These are phyloP conservation scores for Netelia virgata DNA, from an alignment of 2,888 invertebrate species.

Conservation along the genomic window DNA sequence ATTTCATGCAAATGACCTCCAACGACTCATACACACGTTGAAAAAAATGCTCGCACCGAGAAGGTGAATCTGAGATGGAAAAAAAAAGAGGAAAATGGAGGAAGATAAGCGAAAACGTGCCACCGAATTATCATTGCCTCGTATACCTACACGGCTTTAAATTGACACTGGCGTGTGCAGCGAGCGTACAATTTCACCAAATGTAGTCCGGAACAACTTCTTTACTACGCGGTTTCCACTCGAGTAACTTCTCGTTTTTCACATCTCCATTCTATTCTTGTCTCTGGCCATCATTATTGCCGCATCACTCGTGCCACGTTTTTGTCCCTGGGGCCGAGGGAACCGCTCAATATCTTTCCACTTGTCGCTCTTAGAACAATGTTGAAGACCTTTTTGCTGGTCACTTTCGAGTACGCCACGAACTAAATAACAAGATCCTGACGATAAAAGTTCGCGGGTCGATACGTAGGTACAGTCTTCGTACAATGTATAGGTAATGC, in stretches of 20 bases:
- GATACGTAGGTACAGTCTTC: conserved; percentile 64
- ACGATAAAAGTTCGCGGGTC: conserved; percentile 8
- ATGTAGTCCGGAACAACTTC: background rate
- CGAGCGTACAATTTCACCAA: background rate
- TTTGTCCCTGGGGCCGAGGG: conserved; percentile 40
- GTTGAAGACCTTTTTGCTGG: background rate
- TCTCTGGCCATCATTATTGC: background rate
- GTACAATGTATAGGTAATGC: conserved; percentile 75
- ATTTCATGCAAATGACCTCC: conserved; percentile 64
- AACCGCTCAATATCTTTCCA: conserved; percentile 37
- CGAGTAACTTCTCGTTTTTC: background rate
- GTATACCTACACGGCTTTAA: conserved; percentile 6
- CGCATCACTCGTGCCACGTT: conserved; percentile 11
- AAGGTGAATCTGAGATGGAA: background rate
- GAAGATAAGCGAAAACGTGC: conserved; percentile 34
- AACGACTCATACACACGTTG: conserved; percentile 46
- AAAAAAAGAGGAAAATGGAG: conserved; percentile 9
- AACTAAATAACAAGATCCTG: conserved; percentile 11
- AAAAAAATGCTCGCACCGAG: background rate
- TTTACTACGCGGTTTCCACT: background rate
- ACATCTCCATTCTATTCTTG: background rate
- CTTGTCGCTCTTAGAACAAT: conserved; percentile 14
- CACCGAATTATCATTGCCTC: conserved; percentile 51
- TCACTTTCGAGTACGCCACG: background rate
- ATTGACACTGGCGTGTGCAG: conserved; percentile 16